Evolutionary conservation across 2,888 invertebrate genomes (phyloP).

Genomic region (Nephrotoma appendiculata): DNA sequence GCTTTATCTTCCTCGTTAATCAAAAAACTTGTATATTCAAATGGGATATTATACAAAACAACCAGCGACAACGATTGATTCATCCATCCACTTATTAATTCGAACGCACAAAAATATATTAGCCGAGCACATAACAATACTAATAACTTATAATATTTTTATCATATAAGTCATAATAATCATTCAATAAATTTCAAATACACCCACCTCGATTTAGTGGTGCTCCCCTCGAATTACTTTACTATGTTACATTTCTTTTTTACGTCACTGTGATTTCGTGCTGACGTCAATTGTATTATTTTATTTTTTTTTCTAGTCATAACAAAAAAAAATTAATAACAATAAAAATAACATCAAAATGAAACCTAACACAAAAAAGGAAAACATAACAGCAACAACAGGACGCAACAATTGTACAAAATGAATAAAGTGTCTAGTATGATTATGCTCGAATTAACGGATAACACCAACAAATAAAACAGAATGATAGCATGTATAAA

Average conservation of each 20-base stretch:
- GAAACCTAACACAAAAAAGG: neutral
- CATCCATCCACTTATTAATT: neutral
- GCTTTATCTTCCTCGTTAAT: neutral
- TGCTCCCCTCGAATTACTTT: neutral
- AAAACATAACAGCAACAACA: neutral
- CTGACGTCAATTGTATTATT: neutral
- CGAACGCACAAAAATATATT: neutral
- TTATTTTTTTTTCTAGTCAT: neutral
- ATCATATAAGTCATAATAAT: neutral
- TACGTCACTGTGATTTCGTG: neutral
- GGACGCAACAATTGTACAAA: neutral
- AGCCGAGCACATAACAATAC: neutral
- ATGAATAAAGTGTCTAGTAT: neutral
- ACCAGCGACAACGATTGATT: neutral
- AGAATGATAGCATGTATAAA: neutral
- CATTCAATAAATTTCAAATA: neutral
- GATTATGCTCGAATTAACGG: neutral
- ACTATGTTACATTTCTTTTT: neutral
- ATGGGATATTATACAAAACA: neutral
- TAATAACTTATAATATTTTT: neutral
- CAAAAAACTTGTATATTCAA: neutral
- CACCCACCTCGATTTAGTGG: neutral
- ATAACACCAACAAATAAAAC: neutral
- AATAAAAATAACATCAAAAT: neutral
- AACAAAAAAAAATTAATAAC: neutral